Conservation (phyloP, 2,888 invertebrate genomes). For the Cyrtodaria siliqua region DNA sequence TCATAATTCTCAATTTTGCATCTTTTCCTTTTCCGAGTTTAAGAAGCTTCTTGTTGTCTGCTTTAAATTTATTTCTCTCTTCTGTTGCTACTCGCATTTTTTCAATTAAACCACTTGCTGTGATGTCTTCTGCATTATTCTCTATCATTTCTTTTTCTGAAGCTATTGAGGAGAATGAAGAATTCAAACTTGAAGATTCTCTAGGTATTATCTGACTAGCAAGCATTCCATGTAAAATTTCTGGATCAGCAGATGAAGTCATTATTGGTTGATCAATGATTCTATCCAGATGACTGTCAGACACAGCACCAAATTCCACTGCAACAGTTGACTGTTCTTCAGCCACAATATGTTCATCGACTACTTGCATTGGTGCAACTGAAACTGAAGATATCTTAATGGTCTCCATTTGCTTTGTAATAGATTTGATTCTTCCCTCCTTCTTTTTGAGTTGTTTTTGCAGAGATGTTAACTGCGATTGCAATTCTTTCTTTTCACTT, state of each 20-base stretch:
- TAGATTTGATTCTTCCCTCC: constrained; percentile 33
- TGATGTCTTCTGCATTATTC: constrained; percentile 3
- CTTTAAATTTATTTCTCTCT: constrained; percentile 57
- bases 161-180: constrained; percentile 44
- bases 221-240: neutral
- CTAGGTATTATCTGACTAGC: constrained; percentile 18
- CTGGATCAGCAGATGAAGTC: neutral
- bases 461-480: constrained; percentile 9
- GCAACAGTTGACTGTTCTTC: neutral
- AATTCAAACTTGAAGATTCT: constrained; percentile 44
- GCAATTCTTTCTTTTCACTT: constrained; percentile 36
- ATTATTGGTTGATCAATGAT: neutral
- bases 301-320: too few species aligned
- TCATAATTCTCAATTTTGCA: constrained; percentile 56
- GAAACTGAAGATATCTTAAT: neutral
- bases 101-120: constrained; percentile 22
- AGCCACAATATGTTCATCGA: neutral
- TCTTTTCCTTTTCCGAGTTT: constrained; percentile 62
- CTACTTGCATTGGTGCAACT: neutral
- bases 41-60: constrained; percentile 58
- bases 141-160: constrained; percentile 24
- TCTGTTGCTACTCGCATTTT: constrained; percentile 30
- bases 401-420: constrained; percentile 26
- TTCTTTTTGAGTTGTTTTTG: constrained; percentile 36
- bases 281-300: neutral